Evolutionary conservation across 2,797 vertebrate genomes (phyloP).

Genomic region (Paedocypris micromegethes): DNA sequence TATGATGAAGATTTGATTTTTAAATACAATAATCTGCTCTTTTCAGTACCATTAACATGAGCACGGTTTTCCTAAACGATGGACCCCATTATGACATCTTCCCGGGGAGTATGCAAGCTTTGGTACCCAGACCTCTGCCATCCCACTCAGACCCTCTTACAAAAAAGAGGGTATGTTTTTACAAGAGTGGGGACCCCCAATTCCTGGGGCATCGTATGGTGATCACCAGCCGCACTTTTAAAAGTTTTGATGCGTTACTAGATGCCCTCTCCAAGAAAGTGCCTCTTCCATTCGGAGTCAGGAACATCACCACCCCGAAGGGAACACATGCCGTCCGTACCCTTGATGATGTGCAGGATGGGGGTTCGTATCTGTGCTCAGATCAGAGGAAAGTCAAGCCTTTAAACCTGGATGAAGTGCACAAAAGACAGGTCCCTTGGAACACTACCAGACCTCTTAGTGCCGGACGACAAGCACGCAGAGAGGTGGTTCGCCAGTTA

Average conservation of each 20-base stretch:
- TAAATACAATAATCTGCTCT: neutral
- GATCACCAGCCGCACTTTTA: constrained; percentile 84
- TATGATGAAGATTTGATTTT: neutral
- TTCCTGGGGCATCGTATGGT: constrained; percentile 87
- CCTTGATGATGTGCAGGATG: constrained; percentile 86
- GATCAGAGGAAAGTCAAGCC: constrained; percentile 85
- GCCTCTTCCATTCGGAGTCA: constrained; percentile 90
- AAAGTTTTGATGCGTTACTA: constrained; percentile 88
- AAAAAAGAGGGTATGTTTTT: constrained; percentile 88
- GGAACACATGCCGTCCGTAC: constrained; percentile 76
- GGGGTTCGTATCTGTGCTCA: constrained; percentile 89
- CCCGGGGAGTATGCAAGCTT: constrained; percentile 64
- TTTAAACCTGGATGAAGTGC: constrained; percentile 78
- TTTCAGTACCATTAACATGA: constrained; percentile 67
- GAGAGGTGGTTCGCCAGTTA: constrained; percentile 41
- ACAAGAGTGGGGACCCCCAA: constrained; percentile 89
- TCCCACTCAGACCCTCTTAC: constrained; percentile 65
- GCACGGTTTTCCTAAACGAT: constrained; percentile 67
- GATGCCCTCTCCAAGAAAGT: constrained; percentile 88
- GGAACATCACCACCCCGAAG: constrained; percentile 88
- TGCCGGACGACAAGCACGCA: constrained; percentile 46
- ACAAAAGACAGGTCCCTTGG: constrained; percentile 79
- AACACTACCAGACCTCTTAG: constrained; percentile 69
- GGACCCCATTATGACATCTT: constrained; percentile 62
- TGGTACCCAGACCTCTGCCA: constrained; percentile 55